Base-by-base conservation (phyloP, 1,140 invertebrate species). In the Tetragonula clypearis region DNA sequence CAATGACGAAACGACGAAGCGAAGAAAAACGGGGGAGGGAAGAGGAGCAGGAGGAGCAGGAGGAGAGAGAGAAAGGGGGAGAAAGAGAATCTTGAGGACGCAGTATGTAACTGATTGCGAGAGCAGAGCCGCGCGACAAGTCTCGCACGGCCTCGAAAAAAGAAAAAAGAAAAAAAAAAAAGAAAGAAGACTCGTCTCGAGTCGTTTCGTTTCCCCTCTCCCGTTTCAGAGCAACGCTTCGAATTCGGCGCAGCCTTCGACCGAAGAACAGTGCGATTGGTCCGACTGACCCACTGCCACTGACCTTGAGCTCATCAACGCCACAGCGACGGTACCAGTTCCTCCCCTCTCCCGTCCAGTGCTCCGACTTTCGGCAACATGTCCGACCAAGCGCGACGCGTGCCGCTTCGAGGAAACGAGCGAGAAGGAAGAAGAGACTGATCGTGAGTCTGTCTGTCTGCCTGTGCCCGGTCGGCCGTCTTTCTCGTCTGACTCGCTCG, bases 251-350 rank as follows among this genome's bases (percentile, higher is more conserved):
- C 82, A 66, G 72, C 88, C 86, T 87, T 90, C 88, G 82, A 19
- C 88, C 12, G 23, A 53, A 65, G 68, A 30, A 78, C 35, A 53
- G 19, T 86, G 86, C 89, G 89, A 90, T 89, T 93, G 92, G 92
- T 88, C 90, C 92, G 90, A 92, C 92, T 93, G 93, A 93, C 93
- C 92, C 92, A 93, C 91, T 93, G 92, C 72, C 89, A 89, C 88
- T 93, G 93, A 93, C 93, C 93, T 93, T 93, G 93, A 90, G 90
- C 81, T 90, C 91, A 90, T 80, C 82, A 75, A 60, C 53, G 86
- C 90, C 91, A 85, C 87, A 66, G 82, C 79, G 88, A 41, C 53
- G 72, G 81, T 81, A 76, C 78, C 66, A 73, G 80, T 62, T 83
- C 2, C 69, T 49, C 41, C 41, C 41, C 41, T 49, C 41, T 49